Evolutionary conservation across 2,888 invertebrate species (phyloP).

Genomic region (Drosophila tanythrix): DNA sequence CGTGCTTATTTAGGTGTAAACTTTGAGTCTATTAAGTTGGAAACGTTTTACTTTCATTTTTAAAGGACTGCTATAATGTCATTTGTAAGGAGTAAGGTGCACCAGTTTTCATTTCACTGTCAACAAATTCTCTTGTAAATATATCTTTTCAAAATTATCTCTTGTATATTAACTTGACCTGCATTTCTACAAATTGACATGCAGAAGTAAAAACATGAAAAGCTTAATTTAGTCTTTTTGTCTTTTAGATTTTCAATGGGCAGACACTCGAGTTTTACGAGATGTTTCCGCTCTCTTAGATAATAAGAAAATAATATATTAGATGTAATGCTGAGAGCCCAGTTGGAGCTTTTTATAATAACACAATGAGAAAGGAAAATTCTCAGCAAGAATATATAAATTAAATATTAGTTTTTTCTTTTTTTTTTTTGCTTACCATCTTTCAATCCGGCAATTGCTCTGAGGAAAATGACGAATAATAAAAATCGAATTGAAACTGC

Average conservation of each 20-base stretch:
- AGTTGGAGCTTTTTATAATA: not conserved
- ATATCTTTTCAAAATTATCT: not conserved
- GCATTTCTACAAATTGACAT: not conserved
- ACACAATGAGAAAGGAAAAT: not conserved
- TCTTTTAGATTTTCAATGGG: not conserved
- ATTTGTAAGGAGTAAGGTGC: not conserved
- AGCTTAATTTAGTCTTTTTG: not conserved
- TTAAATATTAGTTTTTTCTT: not conserved
- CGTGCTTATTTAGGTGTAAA: not conserved
- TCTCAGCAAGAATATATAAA: not conserved
- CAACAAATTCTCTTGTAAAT: not conserved
- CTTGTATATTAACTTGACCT: not conserved
- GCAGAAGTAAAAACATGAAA: not conserved
- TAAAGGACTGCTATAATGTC: not conserved
- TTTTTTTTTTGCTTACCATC: slow-evolving; percentile 55
- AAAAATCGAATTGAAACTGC: slow-evolving; percentile 43
- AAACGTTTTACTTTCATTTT: not conserved
- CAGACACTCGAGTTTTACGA: not conserved
- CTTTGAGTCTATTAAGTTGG: not conserved
- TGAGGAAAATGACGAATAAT: slow-evolving; percentile 48
- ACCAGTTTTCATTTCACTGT: not conserved
- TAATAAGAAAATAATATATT: not conserved
- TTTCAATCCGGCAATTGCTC: slow-evolving; percentile 55
- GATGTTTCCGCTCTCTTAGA: not conserved
- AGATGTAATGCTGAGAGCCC: not conserved